These are phyloP conservation scores for Pitangus sulphuratus DNA, from an alignment of 2,797 vertebrate species.

Conservation along the genomic window DNA sequence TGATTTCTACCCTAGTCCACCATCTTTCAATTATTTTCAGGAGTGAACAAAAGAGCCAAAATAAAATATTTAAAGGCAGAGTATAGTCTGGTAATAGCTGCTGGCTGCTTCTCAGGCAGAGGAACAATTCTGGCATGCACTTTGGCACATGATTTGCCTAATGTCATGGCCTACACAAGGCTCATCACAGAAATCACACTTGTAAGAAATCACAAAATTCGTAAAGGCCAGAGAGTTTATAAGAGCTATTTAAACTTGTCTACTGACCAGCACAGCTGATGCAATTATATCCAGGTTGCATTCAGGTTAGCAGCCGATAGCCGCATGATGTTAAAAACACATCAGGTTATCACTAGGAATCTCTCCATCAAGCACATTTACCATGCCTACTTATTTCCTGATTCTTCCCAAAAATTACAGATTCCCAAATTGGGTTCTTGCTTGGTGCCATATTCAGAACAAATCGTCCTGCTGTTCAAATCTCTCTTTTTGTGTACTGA, in stretches of 20 bases:
- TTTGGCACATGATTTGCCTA: not conserved
- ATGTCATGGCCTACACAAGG: not conserved
- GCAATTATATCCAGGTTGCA: not conserved
- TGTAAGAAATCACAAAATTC: not conserved
- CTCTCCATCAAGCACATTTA: not conserved
- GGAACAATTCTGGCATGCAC: not conserved
- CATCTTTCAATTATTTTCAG: not conserved
- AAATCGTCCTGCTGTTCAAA: not conserved
- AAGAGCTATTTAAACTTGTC: not conserved
- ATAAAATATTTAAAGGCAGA: not conserved
- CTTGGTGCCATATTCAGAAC: not conserved
- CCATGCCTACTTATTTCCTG: not conserved
- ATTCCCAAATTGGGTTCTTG: not conserved
- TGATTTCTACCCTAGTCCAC: not conserved
- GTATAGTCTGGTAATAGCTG: not conserved
- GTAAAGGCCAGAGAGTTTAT: not conserved
- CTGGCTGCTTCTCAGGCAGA: not conserved
- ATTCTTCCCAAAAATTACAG: not conserved
- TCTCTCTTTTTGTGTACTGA: not conserved
- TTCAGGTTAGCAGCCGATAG: not conserved
- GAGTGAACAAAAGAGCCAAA: not conserved
- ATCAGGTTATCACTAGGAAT: not conserved
- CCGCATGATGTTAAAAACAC: not conserved
- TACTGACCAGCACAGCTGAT: not conserved
- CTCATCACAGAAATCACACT: not conserved